These are phyloP conservation scores for Hypsopygia costalis DNA, from an alignment of 2,888 invertebrate genomes.

Conservation along the genomic window DNA sequence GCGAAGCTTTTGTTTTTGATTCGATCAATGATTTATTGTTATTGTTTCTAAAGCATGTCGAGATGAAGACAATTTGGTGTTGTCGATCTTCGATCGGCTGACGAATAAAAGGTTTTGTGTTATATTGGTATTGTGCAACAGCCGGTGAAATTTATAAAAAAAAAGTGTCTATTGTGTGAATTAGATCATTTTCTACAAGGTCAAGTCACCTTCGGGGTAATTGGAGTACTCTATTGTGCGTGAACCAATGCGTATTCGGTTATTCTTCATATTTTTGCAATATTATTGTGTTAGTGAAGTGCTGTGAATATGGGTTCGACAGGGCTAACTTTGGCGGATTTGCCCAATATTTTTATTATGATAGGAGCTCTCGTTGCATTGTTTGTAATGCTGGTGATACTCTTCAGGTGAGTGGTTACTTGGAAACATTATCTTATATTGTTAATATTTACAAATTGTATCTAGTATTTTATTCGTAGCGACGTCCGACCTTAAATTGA, in stretches of 20 bases:
- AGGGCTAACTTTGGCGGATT: conserved; percentile 84
- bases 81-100: conserved; percentile 23
- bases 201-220: conserved; percentile 25
- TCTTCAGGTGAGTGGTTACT: conserved; percentile 82
- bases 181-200: conserved; percentile 40
- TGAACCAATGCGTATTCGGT: conserved; percentile 54
- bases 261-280: conserved; percentile 29
- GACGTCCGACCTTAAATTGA: no score
- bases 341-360: conserved; percentile 88
- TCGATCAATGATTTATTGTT: conserved; percentile 68
- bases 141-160: conserved; percentile 39
- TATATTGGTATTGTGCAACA: conserved; percentile 40
- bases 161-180: conserved; percentile 33
- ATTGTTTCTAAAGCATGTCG: conserved; percentile 47
- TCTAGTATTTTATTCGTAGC: no score
- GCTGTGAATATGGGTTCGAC: conserved; percentile 59
- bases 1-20: conserved; percentile 33
- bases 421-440: not conserved
- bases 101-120: conserved; percentile 36
- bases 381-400: conserved; percentile 87
- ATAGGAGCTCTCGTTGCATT: conserved; percentile 86
- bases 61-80: conserved; percentile 33
- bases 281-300: conserved; percentile 1
- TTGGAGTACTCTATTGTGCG: conserved; percentile 38
- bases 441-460: no score